phyloP scores from a whole-genome alignment of 53 echinoderm and acorn worm genomes.

The Holothuria scabra region DNA sequence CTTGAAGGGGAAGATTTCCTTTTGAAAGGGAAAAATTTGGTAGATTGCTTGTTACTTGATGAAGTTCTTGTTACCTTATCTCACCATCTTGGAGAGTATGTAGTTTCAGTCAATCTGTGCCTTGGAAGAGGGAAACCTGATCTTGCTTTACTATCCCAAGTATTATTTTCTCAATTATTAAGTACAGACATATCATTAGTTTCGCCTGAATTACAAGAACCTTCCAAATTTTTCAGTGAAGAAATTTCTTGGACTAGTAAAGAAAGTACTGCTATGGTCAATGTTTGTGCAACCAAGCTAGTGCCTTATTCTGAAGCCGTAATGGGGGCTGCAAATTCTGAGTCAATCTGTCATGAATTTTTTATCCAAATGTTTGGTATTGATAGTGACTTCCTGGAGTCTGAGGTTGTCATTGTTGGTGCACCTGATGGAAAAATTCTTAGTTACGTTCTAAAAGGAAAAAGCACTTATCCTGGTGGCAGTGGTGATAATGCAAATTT shows the following conservation, averaged over 20 bases:
- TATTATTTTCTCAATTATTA: not conserved
- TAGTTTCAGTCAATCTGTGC: not conserved
- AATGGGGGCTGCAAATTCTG: not conserved
- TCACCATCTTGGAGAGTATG: not conserved
- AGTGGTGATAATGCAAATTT: no score
- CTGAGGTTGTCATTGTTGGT: not conserved
- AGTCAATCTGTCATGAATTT: not conserved
- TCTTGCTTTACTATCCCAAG: not conserved
- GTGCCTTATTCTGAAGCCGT: not conserved
- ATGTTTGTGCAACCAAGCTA: not conserved
- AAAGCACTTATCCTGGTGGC: no score
- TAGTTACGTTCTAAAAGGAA: not conserved
- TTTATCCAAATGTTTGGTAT: not conserved
- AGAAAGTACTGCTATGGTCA: not conserved
- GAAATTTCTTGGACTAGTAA: not conserved
- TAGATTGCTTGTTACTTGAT: slow-evolving; percentile 8
- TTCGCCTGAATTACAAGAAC: not conserved
- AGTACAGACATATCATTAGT: no score
- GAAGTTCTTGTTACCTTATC: not conserved
- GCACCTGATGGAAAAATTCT: slow-evolving; percentile 11
- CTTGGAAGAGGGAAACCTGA: not conserved
- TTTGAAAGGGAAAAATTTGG: not conserved
- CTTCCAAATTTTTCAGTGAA: not conserved
- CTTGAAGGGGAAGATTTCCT: not conserved
- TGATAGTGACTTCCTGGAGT: not conserved